Evolutionary conservation across 2,888 invertebrate genomes (phyloP).

Genomic region (Megamerina dolium): DNA sequence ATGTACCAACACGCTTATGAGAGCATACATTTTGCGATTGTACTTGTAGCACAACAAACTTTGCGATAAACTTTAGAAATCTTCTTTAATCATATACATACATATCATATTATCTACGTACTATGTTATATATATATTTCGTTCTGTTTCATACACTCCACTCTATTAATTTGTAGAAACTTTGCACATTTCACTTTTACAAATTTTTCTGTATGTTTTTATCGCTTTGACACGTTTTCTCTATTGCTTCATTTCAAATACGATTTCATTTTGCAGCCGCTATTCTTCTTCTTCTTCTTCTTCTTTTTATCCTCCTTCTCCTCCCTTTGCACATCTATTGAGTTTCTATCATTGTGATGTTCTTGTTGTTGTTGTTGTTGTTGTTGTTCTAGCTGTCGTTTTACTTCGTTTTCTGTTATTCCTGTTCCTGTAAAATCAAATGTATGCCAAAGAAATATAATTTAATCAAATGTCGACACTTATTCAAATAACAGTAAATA

Average conservation of each 20-base stretch:
- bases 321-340: not conserved
- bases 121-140: too few species aligned
- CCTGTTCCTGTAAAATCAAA: conserved; percentile 4
- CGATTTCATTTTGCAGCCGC: conserved; percentile 1
- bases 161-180: not conserved
- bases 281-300: not conserved
- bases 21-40: too few species aligned
- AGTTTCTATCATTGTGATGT: conserved; percentile 1
- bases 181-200: not conserved
- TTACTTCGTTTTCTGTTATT: not conserved
- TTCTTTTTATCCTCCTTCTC: not conserved
- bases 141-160: too few species aligned
- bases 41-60: too few species aligned
- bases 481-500: too few species aligned
- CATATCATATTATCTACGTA: too few species aligned
- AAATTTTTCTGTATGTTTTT: too few species aligned
- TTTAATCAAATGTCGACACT: too few species aligned
- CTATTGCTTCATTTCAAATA: not conserved
- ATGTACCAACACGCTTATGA: too few species aligned
- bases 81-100: too few species aligned
- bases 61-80: too few species aligned
- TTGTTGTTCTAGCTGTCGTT: not conserved
- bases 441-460: too few species aligned
- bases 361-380: not conserved
- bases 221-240: not conserved